Base-by-base conservation (phyloP, 2,888 invertebrate genomes). In the Anoncus sp. region DNA sequence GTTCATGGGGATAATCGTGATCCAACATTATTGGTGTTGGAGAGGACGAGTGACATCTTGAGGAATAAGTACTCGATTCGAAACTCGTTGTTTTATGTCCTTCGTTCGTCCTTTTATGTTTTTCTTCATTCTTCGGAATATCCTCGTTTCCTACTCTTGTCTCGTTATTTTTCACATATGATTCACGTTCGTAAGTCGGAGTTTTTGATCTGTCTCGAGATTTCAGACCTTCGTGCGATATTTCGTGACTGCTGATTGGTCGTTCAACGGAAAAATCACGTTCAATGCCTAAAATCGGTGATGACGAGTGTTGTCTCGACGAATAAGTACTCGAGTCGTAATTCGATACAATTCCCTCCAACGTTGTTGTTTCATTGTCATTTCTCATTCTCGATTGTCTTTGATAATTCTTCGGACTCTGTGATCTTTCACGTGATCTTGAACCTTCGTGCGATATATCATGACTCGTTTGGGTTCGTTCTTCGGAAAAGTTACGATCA, bases 11-110 rank as follows among this genome's bases (percentile, higher is more conserved):
- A 5, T 5, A 27, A 51, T 51, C 27, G 22, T 40, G 16, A 40
- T 49, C 51, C 14, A 12, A 10, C 14, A 9, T n/a, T n/a, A n/a
- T 18, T 4, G 51, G 24, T 20, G 3, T 49, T 14, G 59, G 38
- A 14, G 16, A 51, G 16, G 49, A 14, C 20, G 70, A 45, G 59
- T 49, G 60, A 4, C 16, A 22, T 43, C 60, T 49, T 49, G 70
- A 60, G 6, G 60, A 67, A 57, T 35, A 67, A 51, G 76, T 22
- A 14, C 45, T 40, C 65, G 82, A 66, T 59, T 79, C 40, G 24
- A 40, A 27, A 49, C 53, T 31, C 62, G 20, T 45, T 27, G 38
- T 38, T 49, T 59, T 38, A n/a, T 6, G 7, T 7, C 27, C 35
- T 27, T 40, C 43, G 12, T 24, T 3, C 1, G 31, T 57, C 9